These are phyloP conservation scores for Melanotaenia parkinsoni DNA, from an alignment of 2,797 vertebrate genomes.

Conservation along the genomic window DNA sequence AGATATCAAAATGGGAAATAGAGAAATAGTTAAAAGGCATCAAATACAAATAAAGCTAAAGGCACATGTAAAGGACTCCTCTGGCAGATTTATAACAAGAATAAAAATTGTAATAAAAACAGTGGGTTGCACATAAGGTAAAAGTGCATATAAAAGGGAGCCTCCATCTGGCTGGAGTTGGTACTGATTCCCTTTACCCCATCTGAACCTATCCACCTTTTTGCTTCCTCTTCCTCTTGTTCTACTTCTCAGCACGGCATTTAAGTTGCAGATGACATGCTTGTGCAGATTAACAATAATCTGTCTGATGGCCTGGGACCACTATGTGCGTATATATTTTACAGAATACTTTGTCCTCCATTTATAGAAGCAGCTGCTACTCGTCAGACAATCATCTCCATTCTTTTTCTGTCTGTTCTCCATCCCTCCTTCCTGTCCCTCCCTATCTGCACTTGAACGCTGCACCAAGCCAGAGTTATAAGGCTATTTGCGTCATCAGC, in stretches of 20 bases:
- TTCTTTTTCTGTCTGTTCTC: constrained; percentile 8
- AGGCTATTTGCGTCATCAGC: constrained; percentile 73
- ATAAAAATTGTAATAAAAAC: constrained; percentile 8
- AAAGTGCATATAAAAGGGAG: constrained; percentile 58
- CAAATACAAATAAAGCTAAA: constrained; percentile 49
- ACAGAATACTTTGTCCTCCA: constrained; percentile 31
- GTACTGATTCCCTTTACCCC: constrained; percentile 18
- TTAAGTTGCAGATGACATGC: constrained; percentile 46
- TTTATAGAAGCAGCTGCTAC: constrained; percentile 24
- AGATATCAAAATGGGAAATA: constrained; percentile 5
- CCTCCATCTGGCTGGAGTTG: constrained; percentile 66
- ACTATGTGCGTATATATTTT: constrained; percentile 15
- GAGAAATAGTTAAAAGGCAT: constrained; percentile 20
- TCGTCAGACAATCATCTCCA: constrained; percentile 40
- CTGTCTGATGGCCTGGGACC: not conserved
- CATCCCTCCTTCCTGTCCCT: constrained; percentile 37
- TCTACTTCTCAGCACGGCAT: constrained; percentile 12
- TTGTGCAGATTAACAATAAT: constrained; percentile 59
- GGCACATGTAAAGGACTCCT: constrained; percentile 25
- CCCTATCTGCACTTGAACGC: constrained; percentile 43
- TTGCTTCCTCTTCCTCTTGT: constrained; percentile 9
- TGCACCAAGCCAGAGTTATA: constrained; percentile 51
- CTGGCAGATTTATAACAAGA: constrained; percentile 20
- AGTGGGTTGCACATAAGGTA: constrained; percentile 13
- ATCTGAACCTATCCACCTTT: not conserved